These are phyloP conservation scores for Lithophane semibrunnea DNA, from an alignment of 2,888 invertebrate species.

Conservation along the genomic window DNA sequence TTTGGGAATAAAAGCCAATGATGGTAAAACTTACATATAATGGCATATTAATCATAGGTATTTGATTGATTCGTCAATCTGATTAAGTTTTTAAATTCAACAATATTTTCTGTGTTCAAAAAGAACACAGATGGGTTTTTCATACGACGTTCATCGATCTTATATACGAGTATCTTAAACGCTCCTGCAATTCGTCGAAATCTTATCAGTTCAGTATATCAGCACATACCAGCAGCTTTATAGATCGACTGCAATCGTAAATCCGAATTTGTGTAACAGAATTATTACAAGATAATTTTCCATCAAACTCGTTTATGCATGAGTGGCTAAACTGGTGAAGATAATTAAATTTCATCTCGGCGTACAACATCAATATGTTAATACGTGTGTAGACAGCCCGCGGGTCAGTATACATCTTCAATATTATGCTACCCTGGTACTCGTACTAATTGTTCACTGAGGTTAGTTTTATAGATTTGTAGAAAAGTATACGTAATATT, in stretches of 20 bases:
- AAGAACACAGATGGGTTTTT: not conserved
- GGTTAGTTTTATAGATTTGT: not conserved
- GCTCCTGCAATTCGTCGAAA: not conserved
- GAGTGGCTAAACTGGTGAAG: constrained; percentile 41
- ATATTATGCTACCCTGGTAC: constrained; percentile 46
- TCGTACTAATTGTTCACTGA: constrained; percentile 49
- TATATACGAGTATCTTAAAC: too few relatives aligned
- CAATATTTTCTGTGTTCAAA: not conserved
- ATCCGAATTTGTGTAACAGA: not conserved
- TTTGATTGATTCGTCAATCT: not conserved
- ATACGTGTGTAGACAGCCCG: constrained; percentile 62
- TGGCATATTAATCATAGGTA: not conserved
- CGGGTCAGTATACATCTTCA: constrained; percentile 57
- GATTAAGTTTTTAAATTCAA: not conserved
- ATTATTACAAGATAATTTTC: constrained; percentile 36
- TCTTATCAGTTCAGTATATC: constrained; percentile 1
- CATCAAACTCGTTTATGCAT: constrained; percentile 42
- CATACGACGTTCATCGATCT: not conserved
- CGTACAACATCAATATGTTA: constrained; percentile 59
- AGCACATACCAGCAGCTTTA: too few relatives aligned
- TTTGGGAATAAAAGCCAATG: too few relatives aligned
- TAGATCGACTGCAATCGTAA: not conserved
- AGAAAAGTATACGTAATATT: not conserved
- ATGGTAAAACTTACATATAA: not conserved
- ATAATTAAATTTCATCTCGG: constrained; percentile 51